phyloP scores from a whole-genome alignment of 2,113 vertebrate genomes.

The Colistium nudipinnis region DNA sequence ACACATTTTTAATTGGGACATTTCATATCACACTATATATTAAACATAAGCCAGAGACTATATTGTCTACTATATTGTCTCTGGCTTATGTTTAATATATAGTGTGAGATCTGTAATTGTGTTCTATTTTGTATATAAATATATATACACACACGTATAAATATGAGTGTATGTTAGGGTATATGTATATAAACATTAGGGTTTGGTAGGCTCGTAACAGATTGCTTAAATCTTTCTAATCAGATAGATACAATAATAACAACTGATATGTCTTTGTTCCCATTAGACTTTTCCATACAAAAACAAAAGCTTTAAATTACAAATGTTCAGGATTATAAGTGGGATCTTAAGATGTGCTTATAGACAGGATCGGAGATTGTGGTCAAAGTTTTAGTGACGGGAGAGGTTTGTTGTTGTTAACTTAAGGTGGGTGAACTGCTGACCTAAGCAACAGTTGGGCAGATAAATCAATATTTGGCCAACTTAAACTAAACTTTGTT shows the following conservation, averaged over 20 bases:
- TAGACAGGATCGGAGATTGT: slow-evolving; percentile 10
- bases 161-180: too few relatives aligned
- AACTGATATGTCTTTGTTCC: background rate
- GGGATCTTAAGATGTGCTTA: slow-evolving; percentile 11
- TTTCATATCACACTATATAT: background rate
- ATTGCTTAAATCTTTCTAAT: slow-evolving; percentile 45
- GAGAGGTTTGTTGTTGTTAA: slow-evolving; percentile 49
- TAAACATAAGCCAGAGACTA: background rate
- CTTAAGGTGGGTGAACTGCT: slow-evolving; percentile 50
- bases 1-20: background rate
- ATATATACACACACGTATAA: background rate
- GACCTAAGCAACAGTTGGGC: slow-evolving; percentile 43
- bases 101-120: too few relatives aligned
- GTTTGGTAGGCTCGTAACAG: background rate
- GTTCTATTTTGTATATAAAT: too few relatives aligned
- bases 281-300: slow-evolving; percentile 10
- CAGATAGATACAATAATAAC: slow-evolving; percentile 22
- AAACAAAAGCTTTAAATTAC: slow-evolving; percentile 24
- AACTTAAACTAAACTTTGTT: slow-evolving; percentile 45
- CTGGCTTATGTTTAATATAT: too few relatives aligned
- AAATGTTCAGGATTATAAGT: slow-evolving; percentile 11
- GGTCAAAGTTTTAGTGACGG: slow-evolving; percentile 21
- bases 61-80: too few relatives aligned
- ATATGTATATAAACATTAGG: too few relatives aligned
- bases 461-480: slow-evolving; percentile 51